Evolutionary conservation across 2,888 invertebrate genomes (phyloP).

Genomic region (Caradrina kadenii): DNA sequence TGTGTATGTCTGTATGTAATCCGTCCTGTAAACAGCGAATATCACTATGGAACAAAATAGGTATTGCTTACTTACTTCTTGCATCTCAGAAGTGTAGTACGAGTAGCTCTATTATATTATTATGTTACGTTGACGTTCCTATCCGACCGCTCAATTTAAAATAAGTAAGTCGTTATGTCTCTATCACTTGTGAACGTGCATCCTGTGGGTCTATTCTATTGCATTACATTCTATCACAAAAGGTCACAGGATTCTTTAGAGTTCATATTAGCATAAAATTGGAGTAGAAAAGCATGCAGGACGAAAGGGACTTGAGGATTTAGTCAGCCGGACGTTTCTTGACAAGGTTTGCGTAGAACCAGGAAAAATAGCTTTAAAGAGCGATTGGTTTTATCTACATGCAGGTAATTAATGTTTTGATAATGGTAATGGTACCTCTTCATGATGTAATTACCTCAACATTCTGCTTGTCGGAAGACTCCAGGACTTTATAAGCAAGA

Average conservation of each 20-base stretch:
- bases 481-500: too few species aligned
- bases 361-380: not conserved
- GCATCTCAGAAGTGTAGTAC: not conserved
- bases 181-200: conserved; percentile 37
- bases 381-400: not conserved
- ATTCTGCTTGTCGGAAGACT: too few species aligned
- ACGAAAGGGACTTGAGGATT: too few species aligned
- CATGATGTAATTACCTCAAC: too few species aligned
- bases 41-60: not conserved
- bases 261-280: too few species aligned
- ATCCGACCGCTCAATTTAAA: conserved; percentile 53
- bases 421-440: too few species aligned
- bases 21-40: not conserved
- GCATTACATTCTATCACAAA: conserved; percentile 15
- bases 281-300: too few species aligned
- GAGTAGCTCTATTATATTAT: conserved; percentile 21
- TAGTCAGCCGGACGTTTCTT: too few species aligned
- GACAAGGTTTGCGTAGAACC: too few species aligned
- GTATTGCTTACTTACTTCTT: not conserved
- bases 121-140: conserved; percentile 27
- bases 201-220: conserved; percentile 41
- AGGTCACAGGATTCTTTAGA: not conserved
- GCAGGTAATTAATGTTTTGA: too few species aligned
- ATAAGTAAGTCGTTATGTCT: conserved; percentile 40
- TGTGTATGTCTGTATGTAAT: too few species aligned